Base-by-base conservation (phyloP, 23 tunicate species). In the Trididemnum nubilum region DNA sequence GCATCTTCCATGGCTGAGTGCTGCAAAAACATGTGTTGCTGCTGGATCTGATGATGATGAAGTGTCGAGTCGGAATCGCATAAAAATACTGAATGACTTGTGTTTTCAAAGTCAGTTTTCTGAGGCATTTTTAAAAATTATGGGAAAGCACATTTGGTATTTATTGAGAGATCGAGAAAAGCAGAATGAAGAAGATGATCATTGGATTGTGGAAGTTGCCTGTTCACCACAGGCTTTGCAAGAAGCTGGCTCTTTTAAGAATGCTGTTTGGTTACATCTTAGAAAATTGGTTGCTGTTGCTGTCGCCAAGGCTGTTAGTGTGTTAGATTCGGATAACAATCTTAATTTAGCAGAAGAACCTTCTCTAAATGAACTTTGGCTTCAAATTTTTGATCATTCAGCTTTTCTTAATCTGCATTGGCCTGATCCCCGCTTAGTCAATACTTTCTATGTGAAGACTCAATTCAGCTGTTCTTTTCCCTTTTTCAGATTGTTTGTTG, bases 171-270 rank as follows among this genome's bases (percentile, higher is more conserved):
- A 88, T 33, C 60, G 65, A 21, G 92, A 88, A 22, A 54, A 71
- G 4, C 73, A 23, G 2, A 12, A 15, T 2, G 39, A 7, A 3
- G 39, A 52, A 0, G 3, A 0, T 21, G 66, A 65, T 1, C 5
- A 25, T 26, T 90, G 96, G 96, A 35, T 79, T 64, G 82, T 84
- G 38, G 40, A 79, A 2, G 96, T 67, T 77, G 96, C 96, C 32
- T 90, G 96, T 51, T 85, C 83, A 5, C 72, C 71, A 34, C 80
- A 85, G 34, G 78, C 65, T 1, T 77, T 90, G 29, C 89, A 90
- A 33, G 96, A 90, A 72, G 89, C 86, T 44, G 96, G 96, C 0
- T 59, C 96, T 2, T 90, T 90, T 73, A 60, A 72, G 9, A 85
- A 90, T 18, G 87, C 83, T 4, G 44, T 90, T 29, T 90, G 96